Evolutionary conservation across 92 coral and sea anemone species (phyloP), one percentile per base, ranked within the genome.

Genomic region (Phenganax subtilis): DNA sequence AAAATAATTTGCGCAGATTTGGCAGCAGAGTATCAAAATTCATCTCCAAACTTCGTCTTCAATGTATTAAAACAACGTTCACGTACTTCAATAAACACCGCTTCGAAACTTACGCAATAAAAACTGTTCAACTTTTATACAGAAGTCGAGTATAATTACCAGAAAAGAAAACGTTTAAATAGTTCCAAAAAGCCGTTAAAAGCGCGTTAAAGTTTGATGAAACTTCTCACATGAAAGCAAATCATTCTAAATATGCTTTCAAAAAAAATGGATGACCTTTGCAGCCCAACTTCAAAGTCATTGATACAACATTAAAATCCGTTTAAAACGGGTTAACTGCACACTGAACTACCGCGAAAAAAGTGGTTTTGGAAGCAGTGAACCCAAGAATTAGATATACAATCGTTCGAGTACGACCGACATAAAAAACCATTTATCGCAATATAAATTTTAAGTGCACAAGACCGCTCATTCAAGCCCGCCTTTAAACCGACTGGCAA

Each of bases 311-410:
- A 20, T 28, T 68, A 37, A 28, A 68, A 68, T 10, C 20, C 6
- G 11, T 37, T 53, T 10, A 10, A 6, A 68, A 68, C 12, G 52
- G 73, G 53, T 30, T 10, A 68, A 37, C 16, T 28, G 17, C 16
- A 29, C 73, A 68, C 53, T 5, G 15, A 30, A 30, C 6, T 7
- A 10, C 11, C 0, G 53, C 12, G 52, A 51, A n/a, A 53, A 68
- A 68, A 37, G 8, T 5, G 0, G 58, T 12, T 14, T 37, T 52
- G 0, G 51, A 0, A 10, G 77, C 58, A 54, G 77, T 57, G 10
- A 51, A 52, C 7, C 16, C 54, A 58, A 73, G 58, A 73, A 59
- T 53, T 73, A 54, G 14, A 68, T 30, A 68, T 64, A 68, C 53
- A 11, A 68, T 30, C 73, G 73, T 53, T 68, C 47, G 10, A 64